phyloP scores from a whole-genome alignment of 1,140 invertebrate species.

The Antheraea mylitta region DNA sequence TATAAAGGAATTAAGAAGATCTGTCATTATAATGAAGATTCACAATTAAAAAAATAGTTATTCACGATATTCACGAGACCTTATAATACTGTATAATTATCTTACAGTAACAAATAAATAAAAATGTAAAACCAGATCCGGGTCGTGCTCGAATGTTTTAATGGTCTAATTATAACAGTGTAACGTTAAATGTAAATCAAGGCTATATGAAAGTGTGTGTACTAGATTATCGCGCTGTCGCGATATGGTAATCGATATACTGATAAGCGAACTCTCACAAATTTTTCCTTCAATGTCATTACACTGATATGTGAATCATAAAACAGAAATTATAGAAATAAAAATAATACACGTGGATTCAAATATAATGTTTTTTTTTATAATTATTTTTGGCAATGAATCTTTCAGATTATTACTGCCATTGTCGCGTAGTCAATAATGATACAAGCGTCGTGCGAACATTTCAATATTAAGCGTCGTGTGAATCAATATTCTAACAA shows the following conservation, averaged over 20 bases:
- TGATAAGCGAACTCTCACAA: slow-evolving; percentile 48
- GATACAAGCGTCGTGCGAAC: too few relatives aligned
- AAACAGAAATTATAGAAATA: background rate
- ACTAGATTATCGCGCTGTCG: slow-evolving; percentile 46
- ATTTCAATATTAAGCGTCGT: too few relatives aligned
- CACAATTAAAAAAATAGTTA: background rate
- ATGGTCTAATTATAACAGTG: slow-evolving; percentile 1
- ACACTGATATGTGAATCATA: background rate
- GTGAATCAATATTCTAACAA: too few relatives aligned
- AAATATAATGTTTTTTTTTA: background rate
- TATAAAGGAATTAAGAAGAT: too few relatives aligned
- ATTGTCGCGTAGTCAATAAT: too few relatives aligned
- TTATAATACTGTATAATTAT: too few relatives aligned
- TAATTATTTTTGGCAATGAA: too few relatives aligned
- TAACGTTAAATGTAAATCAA: slow-evolving; percentile 18
- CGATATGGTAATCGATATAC: slow-evolving; percentile 57
- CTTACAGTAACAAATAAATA: background rate
- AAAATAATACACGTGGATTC: slow-evolving; percentile 2
- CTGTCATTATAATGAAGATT: background rate
- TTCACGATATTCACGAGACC: too few relatives aligned
- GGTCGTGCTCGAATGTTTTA: slow-evolving; percentile 7
- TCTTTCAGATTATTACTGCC: too few relatives aligned
- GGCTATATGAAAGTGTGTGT: slow-evolving; percentile 39
- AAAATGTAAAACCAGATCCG: background rate
- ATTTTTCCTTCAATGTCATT: slow-evolving; percentile 23